phyloP scores from a whole-genome alignment of 2,888 invertebrate genomes.

The Hypercompe scribonia region DNA sequence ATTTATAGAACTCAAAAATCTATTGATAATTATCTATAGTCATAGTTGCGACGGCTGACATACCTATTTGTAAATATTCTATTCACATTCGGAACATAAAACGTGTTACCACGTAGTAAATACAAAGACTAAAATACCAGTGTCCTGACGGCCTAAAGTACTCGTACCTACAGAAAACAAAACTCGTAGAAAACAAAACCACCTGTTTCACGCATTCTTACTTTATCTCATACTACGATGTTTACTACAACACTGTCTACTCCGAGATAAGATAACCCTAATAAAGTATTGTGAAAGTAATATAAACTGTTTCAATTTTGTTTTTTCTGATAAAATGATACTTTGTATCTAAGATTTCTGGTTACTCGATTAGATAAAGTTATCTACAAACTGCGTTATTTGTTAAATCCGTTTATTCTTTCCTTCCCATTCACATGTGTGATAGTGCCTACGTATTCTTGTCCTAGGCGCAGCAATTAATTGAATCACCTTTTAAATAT shows the following conservation, averaged over 20 bases:
- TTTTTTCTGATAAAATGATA: conserved; percentile 23
- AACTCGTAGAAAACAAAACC: conserved; percentile 49
- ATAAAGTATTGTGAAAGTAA: conserved; percentile 51
- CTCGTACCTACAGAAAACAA: too few relatives aligned
- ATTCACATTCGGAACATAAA: neutral
- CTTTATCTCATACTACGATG: conserved; percentile 70
- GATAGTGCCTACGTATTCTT: neutral
- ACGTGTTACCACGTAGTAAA: neutral
- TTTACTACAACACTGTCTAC: conserved; percentile 67
- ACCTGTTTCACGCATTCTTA: conserved; percentile 51
- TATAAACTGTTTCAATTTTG: conserved; percentile 52
- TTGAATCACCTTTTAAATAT: neutral
- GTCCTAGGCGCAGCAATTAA: neutral
- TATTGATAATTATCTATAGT: neutral
- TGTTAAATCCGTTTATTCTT: conserved; percentile 1
- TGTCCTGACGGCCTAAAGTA: conserved; percentile 1
- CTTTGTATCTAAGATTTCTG: conserved; percentile 36
- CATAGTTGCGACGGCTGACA: neutral
- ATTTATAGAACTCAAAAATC: too few relatives aligned
- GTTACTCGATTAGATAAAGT: conserved; percentile 44
- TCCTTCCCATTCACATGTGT: neutral
- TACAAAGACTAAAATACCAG: neutral
- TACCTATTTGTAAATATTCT: conserved; percentile 2
- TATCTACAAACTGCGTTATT: neutral
- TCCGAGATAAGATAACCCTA: conserved; percentile 44